Evolutionary conservation across 2,113 vertebrate species (phyloP).

Genomic region (Eubucco bourcierii): DNA sequence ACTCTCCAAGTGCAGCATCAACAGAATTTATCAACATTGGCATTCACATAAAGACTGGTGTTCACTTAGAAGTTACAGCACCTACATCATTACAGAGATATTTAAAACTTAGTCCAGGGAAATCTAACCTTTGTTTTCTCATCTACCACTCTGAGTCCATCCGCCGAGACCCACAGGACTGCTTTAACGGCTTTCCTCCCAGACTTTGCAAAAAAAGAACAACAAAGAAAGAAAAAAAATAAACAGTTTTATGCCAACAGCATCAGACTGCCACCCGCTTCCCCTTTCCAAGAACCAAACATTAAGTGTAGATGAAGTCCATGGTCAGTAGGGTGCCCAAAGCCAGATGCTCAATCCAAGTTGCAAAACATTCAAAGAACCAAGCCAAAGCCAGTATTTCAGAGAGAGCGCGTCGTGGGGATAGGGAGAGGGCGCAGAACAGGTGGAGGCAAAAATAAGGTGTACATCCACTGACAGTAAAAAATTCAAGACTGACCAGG

Average conservation of each 20-base stretch:
- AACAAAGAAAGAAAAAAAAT: not conserved
- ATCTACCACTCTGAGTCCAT: conserved; percentile 96
- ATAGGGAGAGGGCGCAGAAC: conserved; percentile 34
- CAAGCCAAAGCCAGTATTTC: conserved; percentile 74
- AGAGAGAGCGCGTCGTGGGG: conserved; percentile 63
- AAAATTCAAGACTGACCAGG: conserved; percentile 68
- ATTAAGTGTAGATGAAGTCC: conserved; percentile 72
- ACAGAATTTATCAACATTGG: not conserved
- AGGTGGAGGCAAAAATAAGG: conserved; percentile 62
- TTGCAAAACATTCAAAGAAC: conserved; percentile 75
- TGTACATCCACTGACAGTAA: conserved; percentile 69
- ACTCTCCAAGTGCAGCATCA: not conserved
- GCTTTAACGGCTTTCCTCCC: conserved; percentile 97
- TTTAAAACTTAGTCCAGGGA: not conserved
- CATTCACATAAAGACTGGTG: not conserved
- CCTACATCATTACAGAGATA: not conserved
- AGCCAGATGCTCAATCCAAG: conserved; percentile 77
- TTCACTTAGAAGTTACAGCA: not conserved
- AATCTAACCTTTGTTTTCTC: conserved; percentile 97
- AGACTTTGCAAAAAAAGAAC: conserved; percentile 79
- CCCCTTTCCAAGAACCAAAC: conserved; percentile 71
- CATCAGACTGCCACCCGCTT: conserved; percentile 5
- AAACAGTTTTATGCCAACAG: conserved; percentile 15
- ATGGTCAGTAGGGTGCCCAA: conserved; percentile 74
- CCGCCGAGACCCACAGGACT: conserved; percentile 96